Base-by-base conservation (phyloP, 2,113 vertebrate species). In the Atherinomorus stipes region DNA sequence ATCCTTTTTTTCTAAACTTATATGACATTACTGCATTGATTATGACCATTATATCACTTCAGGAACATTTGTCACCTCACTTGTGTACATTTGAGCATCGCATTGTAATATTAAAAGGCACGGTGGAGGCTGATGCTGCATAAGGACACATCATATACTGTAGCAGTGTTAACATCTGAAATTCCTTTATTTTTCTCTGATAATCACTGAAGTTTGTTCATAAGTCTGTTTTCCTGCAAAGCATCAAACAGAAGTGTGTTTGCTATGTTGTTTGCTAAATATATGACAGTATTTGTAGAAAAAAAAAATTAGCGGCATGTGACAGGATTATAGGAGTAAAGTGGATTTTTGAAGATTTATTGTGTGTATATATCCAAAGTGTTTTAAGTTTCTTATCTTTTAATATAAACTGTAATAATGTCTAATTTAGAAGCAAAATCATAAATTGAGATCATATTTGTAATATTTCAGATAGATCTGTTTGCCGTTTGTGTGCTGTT, bases 401-500 rank as follows among this genome's bases (percentile, higher is more conserved):
- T 11, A 25, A 53, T 51, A 3, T 52, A 38, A 51, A 53, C 7
- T 11, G 16, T 15, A 3, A 37, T 22, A 53, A 34, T 42, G 22
- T 28, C 13, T 15, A 51, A 64, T 38, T 64, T 38, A 38, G 13
- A 64, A 34, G 47, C 1, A 0, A 23, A 13, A 25, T 53, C 2
- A 26, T 26, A 3, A 15, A 53, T 0, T 25, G 19, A 50, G 51
- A 64, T 38, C 13, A 22, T 4, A 42, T 42, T 7, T 16, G 40
- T 37, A 37, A 34, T 3, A 3, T 0, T 0, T 45, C 0, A 62
- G 38, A 25, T 25, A 38, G 0, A 52, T 28, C 23, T 25, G 21
- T 65, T 0, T 16, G 37, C 21, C 28, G 50, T 51, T n/a, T 51
- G 50, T 66, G 52, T 26, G 21, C 52, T 23, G 51, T 18, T 37